Percentiles rank a stretch among this genome's conserved stretches.
phyloP scores from a whole-genome alignment of 2,113 vertebrate species.

The Pica pica region DNA sequence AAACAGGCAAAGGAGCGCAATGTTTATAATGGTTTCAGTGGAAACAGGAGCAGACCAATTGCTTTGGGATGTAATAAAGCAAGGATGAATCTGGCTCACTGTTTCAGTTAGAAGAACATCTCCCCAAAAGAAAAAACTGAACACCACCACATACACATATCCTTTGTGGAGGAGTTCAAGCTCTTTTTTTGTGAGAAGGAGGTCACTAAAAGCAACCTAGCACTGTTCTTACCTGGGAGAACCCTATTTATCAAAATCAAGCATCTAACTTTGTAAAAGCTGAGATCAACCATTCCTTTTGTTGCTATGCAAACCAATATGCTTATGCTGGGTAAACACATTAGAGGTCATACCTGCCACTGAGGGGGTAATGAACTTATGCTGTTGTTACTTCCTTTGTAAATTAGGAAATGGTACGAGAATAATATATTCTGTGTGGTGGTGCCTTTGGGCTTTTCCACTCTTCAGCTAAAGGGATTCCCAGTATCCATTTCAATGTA shows the following conservation, averaged over 20 bases:
- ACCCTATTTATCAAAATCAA: constrained; percentile 1
- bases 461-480: constrained; percentile 9
- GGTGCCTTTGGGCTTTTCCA: background rate
- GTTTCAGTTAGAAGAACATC: background rate
- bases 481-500: background rate
- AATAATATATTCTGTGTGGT: background rate
- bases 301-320: constrained; percentile 6
- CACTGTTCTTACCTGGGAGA: background rate
- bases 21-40: background rate
- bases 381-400: background rate
- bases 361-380: constrained; percentile 13
- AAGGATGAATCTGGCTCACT: background rate
- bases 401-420: background rate
- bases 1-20: background rate
- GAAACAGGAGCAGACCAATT: background rate
- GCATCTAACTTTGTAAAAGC: background rate
- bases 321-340: constrained; percentile 24
- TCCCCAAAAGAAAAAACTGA: background rate
- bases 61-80: background rate
- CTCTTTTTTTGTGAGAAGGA: background rate
- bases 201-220: background rate
- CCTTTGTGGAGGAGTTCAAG: background rate
- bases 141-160: background rate
- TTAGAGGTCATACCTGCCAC: constrained; percentile 1
- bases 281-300: background rate